phyloP scores from a whole-genome alignment of 1,140 invertebrate species.

The Nixonia krombeini region DNA sequence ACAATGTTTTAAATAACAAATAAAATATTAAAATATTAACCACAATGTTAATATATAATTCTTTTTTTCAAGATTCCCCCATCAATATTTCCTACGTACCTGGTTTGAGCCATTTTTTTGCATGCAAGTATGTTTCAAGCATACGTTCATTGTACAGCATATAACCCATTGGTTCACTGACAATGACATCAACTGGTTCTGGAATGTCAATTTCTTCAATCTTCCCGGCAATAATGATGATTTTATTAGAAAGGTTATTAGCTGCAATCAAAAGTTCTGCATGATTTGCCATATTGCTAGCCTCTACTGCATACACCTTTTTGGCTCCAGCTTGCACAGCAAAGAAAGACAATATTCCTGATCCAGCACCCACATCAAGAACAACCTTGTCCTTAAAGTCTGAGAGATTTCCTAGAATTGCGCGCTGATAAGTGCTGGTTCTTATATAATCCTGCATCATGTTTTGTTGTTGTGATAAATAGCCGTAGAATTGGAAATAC shows the following conservation, averaged over 20 bases:
- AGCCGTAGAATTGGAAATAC: constrained; percentile 99
- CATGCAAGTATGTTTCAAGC: constrained; percentile 98
- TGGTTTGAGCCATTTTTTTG: constrained; percentile 80
- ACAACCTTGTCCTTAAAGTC: constrained; percentile 96
- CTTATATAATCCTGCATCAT: constrained; percentile 99
- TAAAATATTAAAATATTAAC: no score
- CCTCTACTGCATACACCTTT: constrained; percentile 98
- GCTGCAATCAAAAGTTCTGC: constrained; percentile 92
- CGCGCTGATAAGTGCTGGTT: constrained; percentile 98
- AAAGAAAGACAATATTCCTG: constrained; percentile 98
- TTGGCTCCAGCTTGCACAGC: constrained; percentile 97
- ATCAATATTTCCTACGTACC: no score
- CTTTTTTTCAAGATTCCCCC: no score
- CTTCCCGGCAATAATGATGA: constrained; percentile 96
- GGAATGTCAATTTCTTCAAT: constrained; percentile 98
- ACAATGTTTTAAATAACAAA: no score
- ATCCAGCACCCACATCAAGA: constrained; percentile 89
- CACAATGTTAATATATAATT: no score
- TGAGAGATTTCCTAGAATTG: constrained; percentile 92
- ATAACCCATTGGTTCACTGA: constrained; percentile 99
- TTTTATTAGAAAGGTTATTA: constrained; percentile 89
- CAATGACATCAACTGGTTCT: constrained; percentile 96
- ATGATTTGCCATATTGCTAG: constrained; percentile 97
- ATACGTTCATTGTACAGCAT: constrained; percentile 99
- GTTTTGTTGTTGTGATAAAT: constrained; percentile 99